phyloP scores from a whole-genome alignment of 2,888 invertebrate genomes.

The Scelioninae gen. 2 region DNA sequence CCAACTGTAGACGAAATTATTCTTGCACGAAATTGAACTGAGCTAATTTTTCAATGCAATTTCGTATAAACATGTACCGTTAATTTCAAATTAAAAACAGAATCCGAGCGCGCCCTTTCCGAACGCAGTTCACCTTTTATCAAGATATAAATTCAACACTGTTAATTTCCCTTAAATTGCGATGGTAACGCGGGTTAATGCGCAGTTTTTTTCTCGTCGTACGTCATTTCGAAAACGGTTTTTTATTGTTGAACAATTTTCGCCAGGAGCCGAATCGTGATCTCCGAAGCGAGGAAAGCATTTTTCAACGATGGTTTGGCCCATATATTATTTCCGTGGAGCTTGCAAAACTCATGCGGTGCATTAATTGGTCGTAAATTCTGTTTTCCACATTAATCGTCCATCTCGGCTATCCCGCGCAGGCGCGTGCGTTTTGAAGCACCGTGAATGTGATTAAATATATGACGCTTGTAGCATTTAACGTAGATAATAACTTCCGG shows the following conservation, averaged over 20 bases:
- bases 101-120: no score
- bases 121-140: no score
- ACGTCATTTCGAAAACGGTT: conserved; percentile 24
- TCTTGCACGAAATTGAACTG: no score
- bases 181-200: conserved; percentile 15
- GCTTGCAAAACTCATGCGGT: conserved; percentile 61
- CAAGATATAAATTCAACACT: no score
- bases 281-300: conserved; percentile 42
- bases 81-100: no score
- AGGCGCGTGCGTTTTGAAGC: conserved; percentile 49
- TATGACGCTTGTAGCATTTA: conserved; percentile 34
- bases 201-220: conserved; percentile 20
- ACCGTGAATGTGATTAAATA: conserved; percentile 40
- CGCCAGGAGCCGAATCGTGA: conserved; percentile 22
- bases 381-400: conserved; percentile 67
- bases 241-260: conserved; percentile 38
- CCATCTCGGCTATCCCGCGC: conserved; percentile 68
- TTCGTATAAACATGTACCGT: no score
- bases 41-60: no score
- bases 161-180: conserved; percentile 7
- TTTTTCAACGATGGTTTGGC: conserved; percentile 56
- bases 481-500: conserved; percentile 42
- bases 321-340: conserved; percentile 63
- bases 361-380: conserved; percentile 72
- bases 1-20: no score